These are phyloP conservation scores for Achatina immaculata DNA, from an alignment of 1,140 invertebrate species.

Conservation along the genomic window DNA sequence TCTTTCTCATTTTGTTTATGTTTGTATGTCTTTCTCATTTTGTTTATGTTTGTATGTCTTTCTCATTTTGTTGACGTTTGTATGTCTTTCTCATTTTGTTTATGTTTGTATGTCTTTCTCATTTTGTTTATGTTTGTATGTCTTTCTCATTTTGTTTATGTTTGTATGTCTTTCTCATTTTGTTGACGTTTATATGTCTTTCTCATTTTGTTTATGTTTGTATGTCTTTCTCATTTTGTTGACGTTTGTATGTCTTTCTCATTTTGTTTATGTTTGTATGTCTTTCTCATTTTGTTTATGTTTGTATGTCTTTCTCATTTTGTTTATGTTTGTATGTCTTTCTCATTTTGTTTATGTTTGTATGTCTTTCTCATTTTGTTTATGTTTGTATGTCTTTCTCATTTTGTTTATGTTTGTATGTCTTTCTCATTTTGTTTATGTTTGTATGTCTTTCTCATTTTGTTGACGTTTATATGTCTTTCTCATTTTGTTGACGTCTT, in stretches of 20 bases:
- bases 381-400: too few species aligned
- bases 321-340: not conserved
- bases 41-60: not conserved
- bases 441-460: too few species aligned
- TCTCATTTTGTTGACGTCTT: too few species aligned
- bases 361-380: not conserved
- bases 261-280: not conserved
- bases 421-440: too few species aligned
- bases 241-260: not conserved
- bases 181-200: not conserved
- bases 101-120: not conserved
- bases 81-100: not conserved
- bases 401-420: too few species aligned
- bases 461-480: too few species aligned
- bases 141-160: not conserved
- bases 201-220: not conserved
- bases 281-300: not conserved
- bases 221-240: not conserved
- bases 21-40: not conserved
- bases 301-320: not conserved
- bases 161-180: not conserved
- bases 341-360: not conserved
- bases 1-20: not conserved
- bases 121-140: not conserved
- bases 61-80: not conserved